Evolutionary conservation across 2,797 vertebrate species (phyloP), one percentile per base, ranked within the genome.

Genomic region (Karalla daura): DNA sequence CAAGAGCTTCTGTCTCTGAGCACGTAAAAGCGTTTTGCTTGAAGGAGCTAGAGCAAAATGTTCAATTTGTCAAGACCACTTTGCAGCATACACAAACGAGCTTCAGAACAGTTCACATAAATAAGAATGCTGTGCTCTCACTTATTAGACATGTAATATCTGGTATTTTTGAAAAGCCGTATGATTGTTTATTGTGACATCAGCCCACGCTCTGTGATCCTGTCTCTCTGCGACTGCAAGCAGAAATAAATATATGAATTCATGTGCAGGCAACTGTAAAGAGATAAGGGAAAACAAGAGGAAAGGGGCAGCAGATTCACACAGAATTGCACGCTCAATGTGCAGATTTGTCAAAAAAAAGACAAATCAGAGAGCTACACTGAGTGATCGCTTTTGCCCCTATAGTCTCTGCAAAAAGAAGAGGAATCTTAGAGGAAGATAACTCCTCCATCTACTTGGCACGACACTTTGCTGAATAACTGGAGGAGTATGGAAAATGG

Each of bases 401-500:
- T 25, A n/a, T 25, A 45, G 54, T 67, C 58, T n/a, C 27, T 18
- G 5, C 36, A 37, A 45, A 71, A 54, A 49, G 49, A 15, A 64
- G 43, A 3, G 20, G 52, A 63, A 33, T 36, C 53, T 53, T n/a
- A 25, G 36, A 49, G 63, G 43, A 75, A 44, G 52, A 33, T 15
- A 49, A 59, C 1, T 9, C 53, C 67, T 62, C 52, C 18, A 36
- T 51, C 25, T 24, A 30, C 23, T 39, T 71, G 63, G 58, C 67
- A 55, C 4, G 5, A 50, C 27, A 21, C 20, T 23, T 45, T n/a
- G 2, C 25, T 45, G 52, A 52, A 35, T 75, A 67, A 75, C 41
- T 51, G 36, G 36, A 44, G 32, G n/a, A 24, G 47, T 24, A 56
- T 62, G 40, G 63, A 62, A 37, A 75, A 61, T 56, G 55, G 63